Evolutionary conservation across 2,888 invertebrate genomes (phyloP), one percentile per base, ranked within the genome.

Genomic region (Platycnemis pennipes): DNA sequence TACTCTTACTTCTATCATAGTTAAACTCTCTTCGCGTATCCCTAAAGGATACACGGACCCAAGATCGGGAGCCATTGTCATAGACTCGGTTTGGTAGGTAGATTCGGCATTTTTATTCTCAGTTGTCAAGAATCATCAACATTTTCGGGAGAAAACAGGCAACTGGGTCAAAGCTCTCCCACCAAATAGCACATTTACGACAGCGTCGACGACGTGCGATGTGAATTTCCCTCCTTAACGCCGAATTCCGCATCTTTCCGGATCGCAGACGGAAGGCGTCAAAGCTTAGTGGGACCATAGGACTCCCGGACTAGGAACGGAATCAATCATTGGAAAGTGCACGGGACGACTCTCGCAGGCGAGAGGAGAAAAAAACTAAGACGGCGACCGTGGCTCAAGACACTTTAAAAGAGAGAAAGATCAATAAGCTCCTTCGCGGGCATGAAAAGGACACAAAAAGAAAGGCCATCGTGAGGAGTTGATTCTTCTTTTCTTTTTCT

Each of bases 391-490:
- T 77, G 37, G 37, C 77, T 31, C 3, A 77, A 69, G 77, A 37
- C 77, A 37, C 77, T 77, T 77, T 77, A 77, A 63, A 77, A 11
- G 77, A 37, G n/a, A n/a, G n/a, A n/a, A n/a, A n/a, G 77, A 77
- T 77, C 77, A 77, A 77, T 77, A 77, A 77, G 77, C 31, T 77
- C 77, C 37, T 37, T 37, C 37, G 77, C 31, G 37, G 16, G 77
- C 77, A 13, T 37, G 31, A 13, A 26, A 13, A 31, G 77, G 77
- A 37, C 37, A 26, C 16, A 2, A 77, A 77, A 77, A 77, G 5
- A 37, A 63, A 63, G 26, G 31, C 16, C 77, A 77, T 77, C 16
- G 37, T 37, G 37, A 37, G 77, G 77, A 77, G 77, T 37, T n/a
- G 37, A 31, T 13, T 22, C 63, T 77, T 77, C 37, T 13, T 77